phyloP scores from a whole-genome alignment of 2,888 invertebrate species.

The Chrysotoxum bicinctum region DNA sequence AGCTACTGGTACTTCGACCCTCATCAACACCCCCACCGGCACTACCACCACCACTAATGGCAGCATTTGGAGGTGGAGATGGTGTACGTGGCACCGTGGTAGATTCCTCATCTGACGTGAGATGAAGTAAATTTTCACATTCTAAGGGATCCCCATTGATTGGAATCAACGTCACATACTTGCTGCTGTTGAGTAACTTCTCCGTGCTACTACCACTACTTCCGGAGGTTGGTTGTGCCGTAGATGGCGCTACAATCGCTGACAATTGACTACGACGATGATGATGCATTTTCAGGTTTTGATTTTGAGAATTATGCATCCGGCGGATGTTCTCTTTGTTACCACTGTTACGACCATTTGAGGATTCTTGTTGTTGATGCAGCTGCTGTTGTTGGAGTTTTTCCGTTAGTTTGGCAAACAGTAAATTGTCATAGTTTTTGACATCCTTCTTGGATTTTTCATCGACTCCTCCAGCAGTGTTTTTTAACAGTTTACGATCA shows the following conservation, averaged over 20 bases:
- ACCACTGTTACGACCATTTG: slow-evolving; percentile 54
- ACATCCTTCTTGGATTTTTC: slow-evolving; percentile 77
- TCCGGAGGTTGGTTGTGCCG: slow-evolving; percentile 49
- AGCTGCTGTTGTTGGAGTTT: slow-evolving; percentile 78
- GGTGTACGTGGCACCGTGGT: slow-evolving; percentile 69
- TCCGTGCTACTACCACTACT: slow-evolving; percentile 58
- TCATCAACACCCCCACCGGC: slow-evolving; percentile 45
- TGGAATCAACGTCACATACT: slow-evolving; percentile 75
- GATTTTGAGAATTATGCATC: slow-evolving; percentile 75
- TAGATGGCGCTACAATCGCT: slow-evolving; percentile 58
- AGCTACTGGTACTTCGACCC: slow-evolving; percentile 75
- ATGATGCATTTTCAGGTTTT: slow-evolving; percentile 69
- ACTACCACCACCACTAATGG: slow-evolving; percentile 24
- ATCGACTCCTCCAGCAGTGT: slow-evolving; percentile 64
- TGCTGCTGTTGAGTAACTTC: slow-evolving; percentile 68
- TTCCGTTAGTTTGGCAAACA: slow-evolving; percentile 80
- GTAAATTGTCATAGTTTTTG: slow-evolving; percentile 80
- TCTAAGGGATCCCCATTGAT: slow-evolving; percentile 77
- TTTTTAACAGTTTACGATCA: slow-evolving; percentile 71
- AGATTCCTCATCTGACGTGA: slow-evolving; percentile 76
- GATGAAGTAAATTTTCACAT: slow-evolving; percentile 78
- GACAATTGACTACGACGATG: slow-evolving; percentile 71
- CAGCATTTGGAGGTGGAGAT: slow-evolving; percentile 61
- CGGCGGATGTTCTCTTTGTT: slow-evolving; percentile 73
- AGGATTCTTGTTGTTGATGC: slow-evolving; percentile 60